Conservation (phyloP, 2,113 vertebrate genomes). For the Todiramphus saurophagus region DNA sequence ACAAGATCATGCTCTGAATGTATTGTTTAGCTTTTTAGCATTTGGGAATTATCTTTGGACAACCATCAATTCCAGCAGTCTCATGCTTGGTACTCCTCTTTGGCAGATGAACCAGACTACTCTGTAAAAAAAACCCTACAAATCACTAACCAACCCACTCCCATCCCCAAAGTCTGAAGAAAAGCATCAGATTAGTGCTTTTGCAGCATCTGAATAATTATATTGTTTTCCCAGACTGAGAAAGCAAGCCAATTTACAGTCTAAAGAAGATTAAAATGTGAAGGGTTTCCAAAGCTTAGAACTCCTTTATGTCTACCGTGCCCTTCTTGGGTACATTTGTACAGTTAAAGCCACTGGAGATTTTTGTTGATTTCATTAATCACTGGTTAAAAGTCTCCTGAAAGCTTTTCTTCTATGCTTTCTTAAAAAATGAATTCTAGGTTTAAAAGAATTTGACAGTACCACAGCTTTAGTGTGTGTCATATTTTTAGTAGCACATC, state of each 20-base stretch:
- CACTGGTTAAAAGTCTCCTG: background rate
- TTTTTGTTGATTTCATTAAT: background rate
- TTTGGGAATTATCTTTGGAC: background rate
- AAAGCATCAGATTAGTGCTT: background rate
- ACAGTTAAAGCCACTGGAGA: background rate
- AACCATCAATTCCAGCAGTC: background rate
- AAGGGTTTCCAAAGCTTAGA: background rate
- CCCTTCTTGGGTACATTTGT: background rate
- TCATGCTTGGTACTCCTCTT: background rate
- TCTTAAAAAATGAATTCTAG: background rate
- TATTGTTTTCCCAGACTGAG: background rate
- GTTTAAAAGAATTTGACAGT: background rate
- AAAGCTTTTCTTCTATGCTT: background rate
- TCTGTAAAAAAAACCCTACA: background rate
- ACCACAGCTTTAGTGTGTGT: background rate
- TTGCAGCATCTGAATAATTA: background rate
- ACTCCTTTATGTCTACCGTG: background rate
- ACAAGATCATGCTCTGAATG: background rate
- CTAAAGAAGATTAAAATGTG: background rate
- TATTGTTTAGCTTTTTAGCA: background rate
- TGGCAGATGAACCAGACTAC: background rate
- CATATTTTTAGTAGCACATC: background rate
- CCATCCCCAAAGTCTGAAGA: background rate
- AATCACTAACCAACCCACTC: background rate
- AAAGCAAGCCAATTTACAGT: background rate